Evolutionary conservation across 2,113 vertebrate species (phyloP).

Genomic region (Anser brachyrhynchus): DNA sequence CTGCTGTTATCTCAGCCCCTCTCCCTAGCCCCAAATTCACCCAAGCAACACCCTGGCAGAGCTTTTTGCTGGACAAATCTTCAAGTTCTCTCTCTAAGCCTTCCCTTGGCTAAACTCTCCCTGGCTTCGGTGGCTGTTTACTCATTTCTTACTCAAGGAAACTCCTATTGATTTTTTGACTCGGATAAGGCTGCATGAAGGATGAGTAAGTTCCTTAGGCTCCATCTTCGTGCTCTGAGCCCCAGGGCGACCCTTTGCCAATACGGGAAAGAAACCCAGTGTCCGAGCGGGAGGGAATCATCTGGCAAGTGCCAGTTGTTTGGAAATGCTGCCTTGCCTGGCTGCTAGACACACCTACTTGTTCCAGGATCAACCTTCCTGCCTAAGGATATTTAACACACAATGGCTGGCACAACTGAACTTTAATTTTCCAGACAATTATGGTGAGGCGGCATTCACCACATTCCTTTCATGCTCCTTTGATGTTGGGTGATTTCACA

Average conservation of each 20-base stretch:
- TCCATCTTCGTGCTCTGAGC: background rate
- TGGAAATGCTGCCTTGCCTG: background rate
- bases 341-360: background rate
- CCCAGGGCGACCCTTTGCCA: background rate
- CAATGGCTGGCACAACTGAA: constrained; percentile 35
- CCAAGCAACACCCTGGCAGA: rapidly evolving
- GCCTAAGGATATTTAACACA: background rate
- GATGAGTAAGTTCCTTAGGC: background rate
- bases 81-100: background rate
- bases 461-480: constrained; percentile 36
- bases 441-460: background rate
- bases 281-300: background rate
- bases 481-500: constrained; percentile 40
- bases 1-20: background rate
- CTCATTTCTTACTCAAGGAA: background rate
- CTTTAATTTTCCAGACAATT: constrained; percentile 42
- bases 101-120: background rate
- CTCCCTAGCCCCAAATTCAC: background rate
- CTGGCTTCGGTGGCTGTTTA: background rate
- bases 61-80: background rate
- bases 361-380: constrained; percentile 35
- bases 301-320: background rate
- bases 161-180: background rate
- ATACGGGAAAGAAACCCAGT: rapidly evolving
- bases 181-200: background rate